Base-by-base conservation (phyloP, 2,113 vertebrate species). In the Triplophysa rosa region DNA sequence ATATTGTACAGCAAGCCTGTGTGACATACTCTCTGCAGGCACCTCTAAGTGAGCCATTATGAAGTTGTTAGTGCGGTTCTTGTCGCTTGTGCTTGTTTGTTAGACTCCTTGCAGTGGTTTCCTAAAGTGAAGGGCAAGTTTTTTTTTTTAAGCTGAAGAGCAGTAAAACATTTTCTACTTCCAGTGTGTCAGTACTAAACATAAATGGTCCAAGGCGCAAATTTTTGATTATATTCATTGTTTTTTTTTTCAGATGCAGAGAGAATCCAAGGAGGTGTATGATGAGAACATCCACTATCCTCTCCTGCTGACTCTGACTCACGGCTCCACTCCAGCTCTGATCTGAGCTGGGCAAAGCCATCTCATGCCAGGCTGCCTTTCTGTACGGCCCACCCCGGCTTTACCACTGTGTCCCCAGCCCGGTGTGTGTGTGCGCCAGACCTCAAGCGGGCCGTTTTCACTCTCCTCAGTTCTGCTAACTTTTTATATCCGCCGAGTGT, bases 281-380 rank as follows among this genome's bases (percentile, higher is more conserved):
- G 96, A 99, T 33, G 95, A 97, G 89, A 95, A 98, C 83, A 94
- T 99, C 88, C 98, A 99, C 91, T 99, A 97, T 81, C 98, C 97
- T 67, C 86, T 95, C 87, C 94, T 98, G 86, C 88, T 99, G 75
- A 84, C 93, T 85, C 89, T 99, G 91, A 96, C 92, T 85, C 94
- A 93, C 90, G 86, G 84, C 68, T 84, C 88, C 24, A 73, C 59
- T 45, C 71, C 79, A 62, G 13, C 47, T 49, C 80, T 79, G 37
- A 80, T 84, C 71, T 89, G 76, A 85, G 61, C 62, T 75, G 65
- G 62, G 47, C 61, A 29, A 49, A 23, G 11, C 63, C 24, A 52
- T 82, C 86, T 78, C 76, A 80, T 70, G 63, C 82, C 84, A 81
- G 83, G 79, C 82, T 85, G 47, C 82, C 56, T 78, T 85, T 81